Conservation (phyloP, 35 echinoderm and acorn worm genomes). For the Chiridota heheva region DNA sequence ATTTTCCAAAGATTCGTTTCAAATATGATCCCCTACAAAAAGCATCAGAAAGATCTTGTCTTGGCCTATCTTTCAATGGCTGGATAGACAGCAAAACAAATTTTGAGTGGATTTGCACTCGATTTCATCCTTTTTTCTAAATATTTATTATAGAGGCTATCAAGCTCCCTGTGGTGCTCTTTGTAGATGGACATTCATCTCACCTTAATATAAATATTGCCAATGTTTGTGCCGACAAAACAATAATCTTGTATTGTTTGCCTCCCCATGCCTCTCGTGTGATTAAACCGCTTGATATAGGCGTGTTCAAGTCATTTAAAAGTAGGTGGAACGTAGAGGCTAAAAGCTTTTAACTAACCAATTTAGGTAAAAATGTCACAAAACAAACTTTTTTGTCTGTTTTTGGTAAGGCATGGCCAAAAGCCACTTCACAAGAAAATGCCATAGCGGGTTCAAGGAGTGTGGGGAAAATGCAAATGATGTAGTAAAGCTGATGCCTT, state of each 20-base stretch:
- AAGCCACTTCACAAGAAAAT: constrained; percentile 3
- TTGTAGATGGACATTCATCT: constrained; percentile 55
- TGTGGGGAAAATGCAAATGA: constrained; percentile 10
- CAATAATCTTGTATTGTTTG: constrained; percentile 45
- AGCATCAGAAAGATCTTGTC: constrained; percentile 18
- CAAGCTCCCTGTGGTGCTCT: constrained; percentile 47
- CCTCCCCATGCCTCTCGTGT: constrained; percentile 46
- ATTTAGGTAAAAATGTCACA: constrained; percentile 55
- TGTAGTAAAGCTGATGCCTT: constrained; percentile 18
- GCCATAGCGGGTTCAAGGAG: constrained; percentile 23
- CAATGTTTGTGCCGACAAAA: constrained; percentile 27
- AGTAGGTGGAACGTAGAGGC: constrained; percentile 15
- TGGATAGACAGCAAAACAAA: constrained; percentile 38
- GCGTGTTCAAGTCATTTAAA: constrained; percentile 28
- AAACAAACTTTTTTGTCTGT: constrained; percentile 52
- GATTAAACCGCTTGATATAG: constrained; percentile 41
- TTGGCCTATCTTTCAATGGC: too few species aligned
- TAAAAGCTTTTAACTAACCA: background rate
- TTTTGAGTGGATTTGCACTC: constrained; percentile 36
- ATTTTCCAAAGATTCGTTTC: constrained; percentile 42
- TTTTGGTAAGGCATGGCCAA: constrained; percentile 39
- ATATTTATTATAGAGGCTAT: too few species aligned
- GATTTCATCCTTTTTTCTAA: too few species aligned
- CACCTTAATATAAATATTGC: constrained; percentile 39
- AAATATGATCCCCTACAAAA: constrained; percentile 37